Percentiles rank a stretch among this genome's conserved stretches.
Conservation (phyloP, 2,888 invertebrate species). For the Drosophila neoperkinsi region DNA sequence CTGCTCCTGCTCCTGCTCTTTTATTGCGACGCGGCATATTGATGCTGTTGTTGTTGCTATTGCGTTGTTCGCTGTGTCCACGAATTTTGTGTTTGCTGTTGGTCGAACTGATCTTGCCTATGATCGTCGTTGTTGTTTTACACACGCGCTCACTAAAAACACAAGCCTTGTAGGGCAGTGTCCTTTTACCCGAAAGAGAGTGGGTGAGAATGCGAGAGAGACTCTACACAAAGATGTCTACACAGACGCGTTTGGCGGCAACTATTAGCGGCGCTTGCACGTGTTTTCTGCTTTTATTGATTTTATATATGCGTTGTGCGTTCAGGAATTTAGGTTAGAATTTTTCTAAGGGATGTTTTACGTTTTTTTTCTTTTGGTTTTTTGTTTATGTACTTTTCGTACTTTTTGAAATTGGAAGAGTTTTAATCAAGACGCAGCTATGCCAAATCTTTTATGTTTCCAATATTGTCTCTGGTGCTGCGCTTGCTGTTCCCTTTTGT, state of each 20-base stretch:
- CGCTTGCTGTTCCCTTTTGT: slow-evolving; percentile 57
- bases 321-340: slow-evolving; percentile 68
- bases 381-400: slow-evolving; percentile 16
- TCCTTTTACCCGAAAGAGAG: slow-evolving; percentile 58
- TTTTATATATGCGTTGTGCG: slow-evolving; percentile 50
- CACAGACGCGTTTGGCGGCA: slow-evolving; percentile 69
- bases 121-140: slow-evolving; percentile 12
- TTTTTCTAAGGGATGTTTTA: slow-evolving; percentile 8
- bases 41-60: slow-evolving; percentile 54
- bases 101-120: slow-evolving; percentile 20
- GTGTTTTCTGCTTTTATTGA: slow-evolving; percentile 64
- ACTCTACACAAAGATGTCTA: slow-evolving; percentile 62
- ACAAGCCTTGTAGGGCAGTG: slow-evolving; percentile 46
- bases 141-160: slow-evolving; percentile 29
- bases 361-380: slow-evolving; percentile 4
- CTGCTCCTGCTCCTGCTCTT: slow-evolving; percentile 80
- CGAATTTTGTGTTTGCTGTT: slow-evolving; percentile 41
- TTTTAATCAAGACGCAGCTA: slow-evolving; percentile 84
- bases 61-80: slow-evolving; percentile 30
- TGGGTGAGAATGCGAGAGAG: slow-evolving; percentile 6
- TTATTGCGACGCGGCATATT: slow-evolving; percentile 84
- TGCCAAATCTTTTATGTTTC: slow-evolving; percentile 84
- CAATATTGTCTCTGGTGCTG: slow-evolving; percentile 76
- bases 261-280: slow-evolving; percentile 68
- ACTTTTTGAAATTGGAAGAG: slow-evolving; percentile 20